Percentiles rank a stretch among this genome's conserved stretches.
Conservation (phyloP, 2,888 invertebrate species). For the Argyresthia albistria region DNA sequence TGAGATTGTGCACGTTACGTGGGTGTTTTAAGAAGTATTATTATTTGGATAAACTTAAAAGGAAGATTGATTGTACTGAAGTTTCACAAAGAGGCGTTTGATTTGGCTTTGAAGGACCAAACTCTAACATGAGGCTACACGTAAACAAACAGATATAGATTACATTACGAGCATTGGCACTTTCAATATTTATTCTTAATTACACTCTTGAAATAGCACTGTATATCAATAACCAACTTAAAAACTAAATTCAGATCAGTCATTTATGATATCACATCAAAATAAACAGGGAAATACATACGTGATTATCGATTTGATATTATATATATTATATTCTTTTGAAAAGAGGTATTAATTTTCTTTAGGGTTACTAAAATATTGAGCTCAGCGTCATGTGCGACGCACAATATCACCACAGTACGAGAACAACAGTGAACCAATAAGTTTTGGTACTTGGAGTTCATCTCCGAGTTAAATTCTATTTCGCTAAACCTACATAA, state of each 20-base stretch:
- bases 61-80: slow-evolving; percentile 53
- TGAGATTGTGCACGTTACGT: slow-evolving; percentile 71
- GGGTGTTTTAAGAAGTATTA: slow-evolving; percentile 25
- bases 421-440: slow-evolving; percentile 71
- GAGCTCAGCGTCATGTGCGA: slow-evolving; percentile 65
- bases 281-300: slow-evolving; percentile 73
- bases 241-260: slow-evolving; percentile 75
- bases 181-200: slow-evolving; percentile 72
- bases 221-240: slow-evolving; percentile 73
- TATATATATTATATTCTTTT: slow-evolving; percentile 60
- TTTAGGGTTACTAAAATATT: slow-evolving; percentile 73
- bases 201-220: slow-evolving; percentile 71
- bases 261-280: slow-evolving; percentile 76
- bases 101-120: slow-evolving; percentile 14
- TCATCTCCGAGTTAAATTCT: slow-evolving; percentile 59
- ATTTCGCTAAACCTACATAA: slow-evolving; percentile 73
- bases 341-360: slow-evolving; percentile 73
- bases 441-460: slow-evolving; percentile 68
- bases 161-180: slow-evolving; percentile 74
- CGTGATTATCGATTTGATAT: slow-evolving; percentile 68
- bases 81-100: slow-evolving; percentile 24
- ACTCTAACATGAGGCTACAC: slow-evolving; percentile 31
- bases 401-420: slow-evolving; percentile 69
- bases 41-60: slow-evolving; percentile 37
- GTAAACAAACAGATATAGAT: slow-evolving; percentile 68